Conservation (phyloP, 2,797 vertebrate species). For the Microhierax caerulescens region DNA sequence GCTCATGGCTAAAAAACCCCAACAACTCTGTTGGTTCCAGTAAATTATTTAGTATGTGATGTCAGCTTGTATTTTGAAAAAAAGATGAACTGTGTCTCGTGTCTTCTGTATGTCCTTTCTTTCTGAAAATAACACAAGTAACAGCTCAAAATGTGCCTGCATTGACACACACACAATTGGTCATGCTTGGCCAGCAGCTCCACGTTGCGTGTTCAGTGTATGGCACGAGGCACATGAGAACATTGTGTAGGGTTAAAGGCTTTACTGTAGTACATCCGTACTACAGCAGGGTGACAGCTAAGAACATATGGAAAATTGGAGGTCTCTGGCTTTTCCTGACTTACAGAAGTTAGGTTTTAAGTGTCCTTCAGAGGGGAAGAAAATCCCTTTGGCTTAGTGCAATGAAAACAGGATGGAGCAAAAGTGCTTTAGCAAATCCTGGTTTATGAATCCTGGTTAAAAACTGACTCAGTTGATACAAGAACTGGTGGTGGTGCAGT, state of each 20-base stretch:
- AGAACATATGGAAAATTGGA: background rate
- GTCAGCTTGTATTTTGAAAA: background rate
- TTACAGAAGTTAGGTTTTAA: background rate
- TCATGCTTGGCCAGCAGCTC: background rate
- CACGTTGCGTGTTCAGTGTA: background rate
- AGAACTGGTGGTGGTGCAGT: background rate
- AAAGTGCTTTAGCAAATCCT: background rate
- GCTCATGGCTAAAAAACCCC: background rate
- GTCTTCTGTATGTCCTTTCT: background rate
- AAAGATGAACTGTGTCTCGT: background rate
- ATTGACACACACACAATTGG: accelerated
- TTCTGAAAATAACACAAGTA: background rate
- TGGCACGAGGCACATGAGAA: accelerated
- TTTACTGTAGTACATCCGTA: background rate
- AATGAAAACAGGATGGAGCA: background rate
- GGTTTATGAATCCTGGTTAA: background rate
- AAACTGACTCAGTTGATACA: background rate
- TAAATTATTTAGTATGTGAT: background rate
- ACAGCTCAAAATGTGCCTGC: background rate
- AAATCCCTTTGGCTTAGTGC: background rate
- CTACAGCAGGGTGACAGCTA: background rate
- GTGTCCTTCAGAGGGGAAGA: background rate
- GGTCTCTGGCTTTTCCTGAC: background rate
- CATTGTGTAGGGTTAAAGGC: background rate
- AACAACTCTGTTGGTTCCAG: background rate